These are phyloP conservation scores for Delphinapterus leucas DNA, from an alignment of 2,113 vertebrate species.

Conservation along the genomic window DNA sequence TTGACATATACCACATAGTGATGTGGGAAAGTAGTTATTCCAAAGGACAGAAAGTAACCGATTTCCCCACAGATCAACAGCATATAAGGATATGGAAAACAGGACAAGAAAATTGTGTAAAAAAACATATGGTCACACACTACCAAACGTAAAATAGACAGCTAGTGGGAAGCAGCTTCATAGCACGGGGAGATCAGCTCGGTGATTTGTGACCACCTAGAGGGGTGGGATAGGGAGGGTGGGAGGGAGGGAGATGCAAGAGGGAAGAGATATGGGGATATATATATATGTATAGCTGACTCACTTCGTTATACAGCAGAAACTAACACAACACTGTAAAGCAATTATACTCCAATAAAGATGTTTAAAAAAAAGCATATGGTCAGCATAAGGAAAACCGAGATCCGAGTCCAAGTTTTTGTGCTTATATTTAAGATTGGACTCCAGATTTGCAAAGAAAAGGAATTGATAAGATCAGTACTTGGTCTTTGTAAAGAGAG, in stretches of 20 bases:
- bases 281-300: too few relatives aligned
- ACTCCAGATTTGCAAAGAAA: background rate
- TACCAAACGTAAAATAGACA: too few relatives aligned
- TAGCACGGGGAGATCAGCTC: too few relatives aligned
- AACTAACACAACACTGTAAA: too few relatives aligned
- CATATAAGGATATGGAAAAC: background rate
- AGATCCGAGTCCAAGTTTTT: background rate
- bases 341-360: too few relatives aligned
- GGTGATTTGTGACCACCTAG: too few relatives aligned
- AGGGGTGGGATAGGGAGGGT: too few relatives aligned
- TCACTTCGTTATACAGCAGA: too few relatives aligned
- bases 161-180: too few relatives aligned
- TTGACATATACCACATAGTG: background rate
- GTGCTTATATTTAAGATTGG: background rate
- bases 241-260: too few relatives aligned
- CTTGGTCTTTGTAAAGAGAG: background rate
- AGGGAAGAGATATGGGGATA: too few relatives aligned
- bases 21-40: background rate
- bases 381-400: background rate
- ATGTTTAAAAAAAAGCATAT: background rate
- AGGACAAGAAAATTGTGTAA: background rate
- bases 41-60: background rate
- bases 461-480: background rate
- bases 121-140: background rate
- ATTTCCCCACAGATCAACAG: background rate